phyloP scores from a whole-genome alignment of 2,888 invertebrate species.

The Epiblema foenella region DNA sequence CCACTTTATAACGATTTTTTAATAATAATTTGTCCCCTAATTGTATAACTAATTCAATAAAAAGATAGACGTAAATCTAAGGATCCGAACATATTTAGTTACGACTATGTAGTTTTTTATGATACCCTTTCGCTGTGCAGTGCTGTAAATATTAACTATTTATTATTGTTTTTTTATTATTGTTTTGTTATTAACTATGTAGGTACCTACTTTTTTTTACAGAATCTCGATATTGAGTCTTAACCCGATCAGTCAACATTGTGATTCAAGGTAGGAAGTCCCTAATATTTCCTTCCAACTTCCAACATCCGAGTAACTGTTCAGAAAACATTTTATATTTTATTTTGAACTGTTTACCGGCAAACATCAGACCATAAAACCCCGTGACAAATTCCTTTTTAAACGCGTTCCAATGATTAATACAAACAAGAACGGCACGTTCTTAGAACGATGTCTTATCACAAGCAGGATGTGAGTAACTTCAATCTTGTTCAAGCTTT shows the following conservation, averaged over 20 bases:
- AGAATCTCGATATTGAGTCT: no score
- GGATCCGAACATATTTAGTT: not conserved
- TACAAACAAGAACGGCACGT: constrained; percentile 42
- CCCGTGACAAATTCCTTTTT: constrained; percentile 24
- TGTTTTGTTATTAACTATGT: no score
- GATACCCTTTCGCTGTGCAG: not conserved
- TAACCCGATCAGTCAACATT: no score
- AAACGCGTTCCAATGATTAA: constrained; percentile 32
- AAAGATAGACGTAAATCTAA: not conserved
- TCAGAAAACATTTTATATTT: not conserved
- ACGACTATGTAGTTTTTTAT: not conserved
- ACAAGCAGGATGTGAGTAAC: constrained; percentile 52
- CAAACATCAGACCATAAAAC: constrained; percentile 28
- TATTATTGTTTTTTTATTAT: no score
- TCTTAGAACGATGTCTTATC: constrained; percentile 63
- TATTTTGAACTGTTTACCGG: constrained; percentile 18
- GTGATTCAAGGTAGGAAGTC: not conserved
- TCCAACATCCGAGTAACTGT: not conserved
- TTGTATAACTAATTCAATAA: not conserved
- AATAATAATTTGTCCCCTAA: no score
- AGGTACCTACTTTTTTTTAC: no score
- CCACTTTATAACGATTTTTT: no score
- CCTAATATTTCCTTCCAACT: not conserved
- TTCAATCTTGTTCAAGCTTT: constrained; percentile 37
- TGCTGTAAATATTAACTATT: no score